Evolutionary conservation across 2,113 vertebrate species (phyloP).

Genomic region (Rhea pennata): DNA sequence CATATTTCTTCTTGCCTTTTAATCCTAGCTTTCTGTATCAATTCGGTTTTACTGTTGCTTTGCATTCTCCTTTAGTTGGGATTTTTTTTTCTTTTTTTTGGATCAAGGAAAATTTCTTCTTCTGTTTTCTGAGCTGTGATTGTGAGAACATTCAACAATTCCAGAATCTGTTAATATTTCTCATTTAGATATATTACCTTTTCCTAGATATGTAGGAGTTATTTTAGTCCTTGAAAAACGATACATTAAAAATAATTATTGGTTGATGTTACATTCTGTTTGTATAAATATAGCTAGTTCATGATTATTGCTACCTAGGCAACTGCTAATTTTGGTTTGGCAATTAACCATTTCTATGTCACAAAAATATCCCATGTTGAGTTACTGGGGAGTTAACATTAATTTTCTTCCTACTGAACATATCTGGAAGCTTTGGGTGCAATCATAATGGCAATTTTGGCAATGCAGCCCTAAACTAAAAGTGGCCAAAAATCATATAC

Average conservation of each 20-base stretch:
- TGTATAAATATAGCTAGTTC: neutral
- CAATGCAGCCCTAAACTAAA: neutral
- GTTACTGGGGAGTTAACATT: neutral
- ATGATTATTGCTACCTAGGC: constrained; percentile 28
- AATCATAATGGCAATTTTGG: neutral
- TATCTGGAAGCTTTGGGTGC: neutral
- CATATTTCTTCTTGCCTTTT: neutral
- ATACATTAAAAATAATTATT: neutral
- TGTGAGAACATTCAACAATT: neutral
- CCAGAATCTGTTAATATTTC: neutral
- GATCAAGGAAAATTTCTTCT: neutral
- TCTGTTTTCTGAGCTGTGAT: neutral
- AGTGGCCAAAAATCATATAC: neutral
- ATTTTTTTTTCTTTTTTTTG: neutral
- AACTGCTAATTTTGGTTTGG: constrained; percentile 4
- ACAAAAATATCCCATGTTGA: neutral
- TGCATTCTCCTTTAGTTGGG: neutral
- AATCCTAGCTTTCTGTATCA: neutral
- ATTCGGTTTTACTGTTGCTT: neutral
- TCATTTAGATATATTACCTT: neutral
- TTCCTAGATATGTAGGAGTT: neutral
- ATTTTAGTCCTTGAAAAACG: constrained; percentile 20
- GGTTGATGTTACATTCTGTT: neutral
- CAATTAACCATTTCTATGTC: neutral
- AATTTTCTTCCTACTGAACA: neutral